Evolutionary conservation across 2,888 invertebrate species (phyloP).

Genomic region (Mylabris sibirica): DNA sequence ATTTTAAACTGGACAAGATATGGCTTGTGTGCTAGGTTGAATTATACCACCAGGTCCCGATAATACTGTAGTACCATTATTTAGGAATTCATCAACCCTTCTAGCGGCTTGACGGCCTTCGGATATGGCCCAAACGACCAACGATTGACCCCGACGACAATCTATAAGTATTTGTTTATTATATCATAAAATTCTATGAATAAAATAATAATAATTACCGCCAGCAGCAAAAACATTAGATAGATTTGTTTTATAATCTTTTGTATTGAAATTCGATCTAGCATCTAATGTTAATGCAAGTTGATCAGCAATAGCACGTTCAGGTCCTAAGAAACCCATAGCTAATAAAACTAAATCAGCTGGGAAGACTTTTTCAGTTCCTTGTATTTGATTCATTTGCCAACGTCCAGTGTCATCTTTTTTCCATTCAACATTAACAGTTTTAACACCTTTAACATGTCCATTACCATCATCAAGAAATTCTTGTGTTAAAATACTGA

Average conservation of each 20-base stretch:
- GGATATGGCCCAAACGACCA: conserved; percentile 98
- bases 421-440: conserved; percentile 92
- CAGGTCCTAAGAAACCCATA: conserved; percentile 98
- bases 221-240: conserved; percentile 94
- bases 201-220: conserved; percentile 67
- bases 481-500: conserved; percentile 93
- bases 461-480: conserved; percentile 91
- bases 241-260: conserved; percentile 91
- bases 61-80: conserved; percentile 77
- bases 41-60: conserved; percentile 94
- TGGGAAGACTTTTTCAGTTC: conserved; percentile 79
- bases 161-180: conserved; percentile 66
- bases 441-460: conserved; percentile 88
- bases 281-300: conserved; percentile 82
- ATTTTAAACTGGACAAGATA: conserved; percentile 54
- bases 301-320: conserved; percentile 86
- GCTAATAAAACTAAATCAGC: conserved; percentile 94
- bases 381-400: conserved; percentile 89
- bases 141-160: conserved; percentile 97
- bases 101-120: conserved; percentile 98
- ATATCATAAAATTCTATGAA: conserved; percentile 17
- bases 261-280: conserved; percentile 88
- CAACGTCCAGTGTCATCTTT: conserved; percentile 91
- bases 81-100: conserved; percentile 87
- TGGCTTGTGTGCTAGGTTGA: conserved; percentile 51